Evolutionary conservation across 2,113 vertebrate species (phyloP).

Genomic region (Urocolius indicus): DNA sequence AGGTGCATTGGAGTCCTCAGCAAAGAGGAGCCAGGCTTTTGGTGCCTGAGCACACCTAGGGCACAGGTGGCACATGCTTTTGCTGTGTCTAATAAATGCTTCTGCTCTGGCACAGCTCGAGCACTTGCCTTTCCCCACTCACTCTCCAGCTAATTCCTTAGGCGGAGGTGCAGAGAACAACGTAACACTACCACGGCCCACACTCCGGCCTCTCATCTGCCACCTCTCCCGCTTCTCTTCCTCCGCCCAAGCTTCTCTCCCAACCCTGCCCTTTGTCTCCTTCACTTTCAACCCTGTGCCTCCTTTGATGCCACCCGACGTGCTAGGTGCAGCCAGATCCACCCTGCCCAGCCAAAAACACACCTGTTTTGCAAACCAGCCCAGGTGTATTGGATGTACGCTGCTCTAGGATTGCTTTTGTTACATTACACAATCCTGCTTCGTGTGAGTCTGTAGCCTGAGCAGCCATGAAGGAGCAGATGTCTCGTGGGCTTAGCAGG

Average conservation of each 20-base stretch:
- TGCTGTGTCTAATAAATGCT: background rate
- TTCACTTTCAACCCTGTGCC: slow-evolving; percentile 52
- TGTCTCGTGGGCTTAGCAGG: background rate
- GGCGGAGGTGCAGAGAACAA: background rate
- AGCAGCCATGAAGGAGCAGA: background rate
- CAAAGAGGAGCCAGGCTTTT: background rate
- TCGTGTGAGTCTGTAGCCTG: background rate
- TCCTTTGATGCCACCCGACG: slow-evolving; percentile 64
- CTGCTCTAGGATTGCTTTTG: background rate
- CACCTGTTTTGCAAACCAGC: slow-evolving; percentile 42
- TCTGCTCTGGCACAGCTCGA: background rate
- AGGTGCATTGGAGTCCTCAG: background rate
- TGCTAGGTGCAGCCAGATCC: slow-evolving; percentile 38
- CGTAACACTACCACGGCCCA: background rate
- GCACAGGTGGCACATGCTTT: accelerated
- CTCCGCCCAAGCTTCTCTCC: slow-evolving; percentile 68
- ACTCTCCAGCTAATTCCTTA: background rate
- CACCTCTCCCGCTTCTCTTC: slow-evolving; percentile 43
- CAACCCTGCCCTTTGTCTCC: slow-evolving; percentile 69
- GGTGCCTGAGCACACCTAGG: background rate
- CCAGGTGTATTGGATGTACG: background rate
- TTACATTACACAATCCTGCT: background rate
- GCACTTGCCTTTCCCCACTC: background rate
- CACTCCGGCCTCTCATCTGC: slow-evolving; percentile 37
- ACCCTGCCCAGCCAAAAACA: slow-evolving; percentile 53